Evolutionary conservation across 2,113 vertebrate genomes (phyloP), one percentile per base, ranked within the genome.

Genomic region (Lepus europaeus): DNA sequence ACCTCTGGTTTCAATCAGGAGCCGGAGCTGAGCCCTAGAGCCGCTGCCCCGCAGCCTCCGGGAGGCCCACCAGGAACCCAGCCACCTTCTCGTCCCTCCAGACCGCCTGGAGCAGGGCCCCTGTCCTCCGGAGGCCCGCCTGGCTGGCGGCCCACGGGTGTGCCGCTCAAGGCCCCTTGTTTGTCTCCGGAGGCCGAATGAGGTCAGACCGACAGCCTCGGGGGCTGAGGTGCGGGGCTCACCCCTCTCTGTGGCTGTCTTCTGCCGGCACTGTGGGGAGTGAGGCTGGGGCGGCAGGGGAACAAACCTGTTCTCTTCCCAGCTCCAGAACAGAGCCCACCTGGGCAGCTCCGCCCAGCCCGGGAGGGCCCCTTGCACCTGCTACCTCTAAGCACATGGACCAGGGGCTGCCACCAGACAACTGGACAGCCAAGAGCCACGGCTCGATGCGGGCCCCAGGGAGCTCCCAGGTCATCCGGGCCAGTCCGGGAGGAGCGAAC

Each of bases 1-100:
- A 88, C 81, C 70, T 96, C 96, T 96, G 97, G 87, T 94, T 97
- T 96, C 93, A 93, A 97, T 97, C 96, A 97, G 80, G 77, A 59
- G n/a, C 81, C n/a, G 73, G 73, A 81, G 51, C 92, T 70, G 91
- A 94, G 76, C 69, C 87, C 79, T 45, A 31, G 33, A 68, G 89
- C 72, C 29, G 36, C 14, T 22, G 82, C 33, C 64, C 33, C 61
- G 53, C 49, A 70, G 79, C 72, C 70, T 95, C 16, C 0, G 23
- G 5, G 70, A 76, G 74, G 33, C 79, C 77, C 72, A 2, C 3
- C 22, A 12, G 64, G 74, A 87, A 72, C 27, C 87, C 56, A 36
- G 61, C 29, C 22, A 19, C 66, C 66, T 70, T 86, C 56, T 79
- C 33, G 16, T 87, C 69, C 86, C 29, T 72, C 7, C 9, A 51